phyloP scores from a whole-genome alignment of 2,797 vertebrate species.

The Remorina albescens region DNA sequence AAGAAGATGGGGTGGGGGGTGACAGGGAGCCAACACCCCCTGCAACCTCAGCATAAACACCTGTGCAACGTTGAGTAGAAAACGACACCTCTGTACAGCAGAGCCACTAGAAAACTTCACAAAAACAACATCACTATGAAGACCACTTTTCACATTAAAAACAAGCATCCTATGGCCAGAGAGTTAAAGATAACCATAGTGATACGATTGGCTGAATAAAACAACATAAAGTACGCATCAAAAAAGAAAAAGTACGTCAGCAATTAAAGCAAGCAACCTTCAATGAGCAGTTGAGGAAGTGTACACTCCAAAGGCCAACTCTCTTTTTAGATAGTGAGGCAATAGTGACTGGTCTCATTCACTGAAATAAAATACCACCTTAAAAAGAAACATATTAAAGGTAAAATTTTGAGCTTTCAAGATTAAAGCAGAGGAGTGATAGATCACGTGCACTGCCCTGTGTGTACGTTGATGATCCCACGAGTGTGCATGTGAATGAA shows the following conservation, averaged over 20 bases:
- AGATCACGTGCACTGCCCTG: conserved; percentile 89
- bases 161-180: conserved; percentile 68
- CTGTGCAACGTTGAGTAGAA: conserved; percentile 74
- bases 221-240: conserved; percentile 44
- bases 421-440: not conserved
- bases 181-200: conserved; percentile 34
- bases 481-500: conserved; percentile 98
- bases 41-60: conserved; percentile 52
- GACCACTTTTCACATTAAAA: conserved; percentile 79
- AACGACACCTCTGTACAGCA: conserved; percentile 77
- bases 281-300: conserved; percentile 29
- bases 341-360: conserved; percentile 13
- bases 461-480: conserved; percentile 95
- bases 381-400: conserved; percentile 24
- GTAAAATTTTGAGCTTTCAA: conserved; percentile 5
- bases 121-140: conserved; percentile 75
- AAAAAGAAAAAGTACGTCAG: conserved; percentile 49
- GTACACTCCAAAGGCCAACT: conserved; percentile 37
- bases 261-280: conserved; percentile 64
- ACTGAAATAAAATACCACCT: conserved; percentile 17
- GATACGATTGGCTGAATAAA: conserved; percentile 42
- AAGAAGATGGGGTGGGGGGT: conserved; percentile 15
- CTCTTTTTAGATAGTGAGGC: conserved; percentile 25
- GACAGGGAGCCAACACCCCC: conserved; percentile 35
- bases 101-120: conserved; percentile 80